Evolutionary conservation across 1,140 invertebrate species (phyloP).

Genomic region (Cherax quadricarinatus): DNA sequence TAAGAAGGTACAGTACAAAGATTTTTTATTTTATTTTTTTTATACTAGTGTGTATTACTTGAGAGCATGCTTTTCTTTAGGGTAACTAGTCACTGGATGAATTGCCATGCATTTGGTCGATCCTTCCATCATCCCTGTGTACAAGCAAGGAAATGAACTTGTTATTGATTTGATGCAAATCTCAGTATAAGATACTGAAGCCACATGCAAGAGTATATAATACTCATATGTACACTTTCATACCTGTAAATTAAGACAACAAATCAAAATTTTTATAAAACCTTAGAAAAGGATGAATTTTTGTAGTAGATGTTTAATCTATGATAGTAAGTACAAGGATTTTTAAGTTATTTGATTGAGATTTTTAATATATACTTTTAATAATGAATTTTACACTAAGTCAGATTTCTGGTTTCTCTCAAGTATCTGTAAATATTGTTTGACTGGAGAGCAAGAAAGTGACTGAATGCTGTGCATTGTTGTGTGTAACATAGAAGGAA

Average conservation of each 20-base stretch:
- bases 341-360: slow-evolving; percentile 72
- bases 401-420: slow-evolving; percentile 68
- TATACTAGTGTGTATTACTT: slow-evolving; percentile 45
- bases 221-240: slow-evolving; percentile 63
- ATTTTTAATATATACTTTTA: slow-evolving; percentile 73
- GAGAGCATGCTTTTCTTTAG: slow-evolving; percentile 61
- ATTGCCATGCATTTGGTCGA: slow-evolving; percentile 61
- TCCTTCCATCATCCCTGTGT: slow-evolving; percentile 61
- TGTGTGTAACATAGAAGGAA: slow-evolving; percentile 68
- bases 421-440: slow-evolving; percentile 69
- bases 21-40: slow-evolving; percentile 50
- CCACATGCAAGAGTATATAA: slow-evolving; percentile 68
- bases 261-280: slow-evolving; percentile 68
- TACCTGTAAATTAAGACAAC: slow-evolving; percentile 66
- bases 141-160: slow-evolving; percentile 46
- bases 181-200: slow-evolving; percentile 69
- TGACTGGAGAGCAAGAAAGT: slow-evolving; percentile 66
- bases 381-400: slow-evolving; percentile 71
- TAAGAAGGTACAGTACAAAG: slow-evolving; percentile 70
- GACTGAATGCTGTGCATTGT: slow-evolving; percentile 70
- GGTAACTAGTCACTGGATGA: slow-evolving; percentile 65
- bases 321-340: slow-evolving; percentile 71
- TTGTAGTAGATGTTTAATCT: slow-evolving; percentile 68
- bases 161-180: slow-evolving; percentile 39
- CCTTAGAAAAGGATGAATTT: slow-evolving; percentile 57